Evolutionary conservation across 92 coral and sea anemone genomes (phyloP).

Genomic region (Phenganax stokvisi): DNA sequence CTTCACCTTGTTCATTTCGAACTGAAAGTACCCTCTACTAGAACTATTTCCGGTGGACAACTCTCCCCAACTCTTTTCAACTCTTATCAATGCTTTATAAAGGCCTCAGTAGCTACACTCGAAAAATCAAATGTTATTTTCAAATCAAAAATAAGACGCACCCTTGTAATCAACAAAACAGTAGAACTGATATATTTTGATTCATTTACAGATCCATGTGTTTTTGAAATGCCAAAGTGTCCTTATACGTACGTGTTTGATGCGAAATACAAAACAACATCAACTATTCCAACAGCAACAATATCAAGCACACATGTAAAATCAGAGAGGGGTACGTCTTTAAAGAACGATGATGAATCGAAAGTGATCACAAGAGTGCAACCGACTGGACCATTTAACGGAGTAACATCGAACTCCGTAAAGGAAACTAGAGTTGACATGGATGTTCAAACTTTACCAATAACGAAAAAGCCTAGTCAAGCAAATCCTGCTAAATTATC

Average conservation of each 20-base stretch:
- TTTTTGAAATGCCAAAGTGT: constrained; percentile 14
- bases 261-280: neutral
- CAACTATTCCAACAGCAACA: neutral
- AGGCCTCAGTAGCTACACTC: too few relatives aligned
- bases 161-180: neutral
- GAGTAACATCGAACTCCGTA: neutral
- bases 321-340: neutral
- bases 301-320: neutral
- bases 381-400: neutral
- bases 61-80: too few relatives aligned
- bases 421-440: neutral
- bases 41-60: too few relatives aligned
- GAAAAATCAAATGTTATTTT: too few relatives aligned
- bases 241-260: constrained; percentile 12
- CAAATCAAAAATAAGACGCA: too few relatives aligned
- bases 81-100: too few relatives aligned
- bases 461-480: neutral
- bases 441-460: neutral
- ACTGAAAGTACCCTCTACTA: too few relatives aligned
- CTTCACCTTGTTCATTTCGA: too few relatives aligned
- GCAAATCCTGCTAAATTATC: neutral
- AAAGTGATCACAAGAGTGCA: neutral
- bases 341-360: neutral
- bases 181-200: neutral
- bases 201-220: neutral